These are phyloP conservation scores for Pseudomugil gertrudae DNA, from an alignment of 2,797 vertebrate genomes.

Conservation along the genomic window DNA sequence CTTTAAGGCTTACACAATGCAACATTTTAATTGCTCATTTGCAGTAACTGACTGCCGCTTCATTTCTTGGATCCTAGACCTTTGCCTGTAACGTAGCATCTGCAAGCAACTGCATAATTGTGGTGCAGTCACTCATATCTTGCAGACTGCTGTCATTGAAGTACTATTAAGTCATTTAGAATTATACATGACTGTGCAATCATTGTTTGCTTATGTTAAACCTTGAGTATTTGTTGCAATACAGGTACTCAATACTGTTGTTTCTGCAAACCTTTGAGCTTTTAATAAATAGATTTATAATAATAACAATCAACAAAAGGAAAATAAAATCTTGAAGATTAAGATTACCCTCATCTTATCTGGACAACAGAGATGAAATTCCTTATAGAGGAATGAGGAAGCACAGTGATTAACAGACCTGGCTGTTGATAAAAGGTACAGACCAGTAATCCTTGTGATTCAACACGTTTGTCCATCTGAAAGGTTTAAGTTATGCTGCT, in stretches of 20 bases:
- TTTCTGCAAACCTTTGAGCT: constrained; percentile 2
- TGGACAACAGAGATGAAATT: constrained; percentile 21
- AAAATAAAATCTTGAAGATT: constrained; percentile 42
- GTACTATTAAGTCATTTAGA: constrained; percentile 18
- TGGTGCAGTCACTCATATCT: constrained; percentile 15
- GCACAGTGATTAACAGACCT: constrained; percentile 18
- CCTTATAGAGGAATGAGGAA: constrained; percentile 16
- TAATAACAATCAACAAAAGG: constrained; percentile 12
- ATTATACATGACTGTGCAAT: constrained; percentile 37
- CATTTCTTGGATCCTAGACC: constrained; percentile 10
- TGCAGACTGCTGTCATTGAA: constrained; percentile 10
- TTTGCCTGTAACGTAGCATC: constrained; percentile 7
- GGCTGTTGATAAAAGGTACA: constrained; percentile 20
- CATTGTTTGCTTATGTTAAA: too few species aligned
- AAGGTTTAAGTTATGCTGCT: constrained; percentile 2
- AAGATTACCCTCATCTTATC: constrained; percentile 45
- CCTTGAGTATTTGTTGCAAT: too few species aligned
- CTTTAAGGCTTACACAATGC: constrained; percentile 18
- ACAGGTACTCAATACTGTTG: not conserved
- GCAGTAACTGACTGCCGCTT: constrained; percentile 1
- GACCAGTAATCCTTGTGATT: constrained; percentile 23
- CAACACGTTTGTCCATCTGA: constrained; percentile 6
- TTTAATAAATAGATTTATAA: constrained; percentile 24
- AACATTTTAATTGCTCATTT: constrained; percentile 12
- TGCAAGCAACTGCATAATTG: not conserved